Conservation (phyloP, 2,888 invertebrate genomes). For the Apodemia zela region DNA sequence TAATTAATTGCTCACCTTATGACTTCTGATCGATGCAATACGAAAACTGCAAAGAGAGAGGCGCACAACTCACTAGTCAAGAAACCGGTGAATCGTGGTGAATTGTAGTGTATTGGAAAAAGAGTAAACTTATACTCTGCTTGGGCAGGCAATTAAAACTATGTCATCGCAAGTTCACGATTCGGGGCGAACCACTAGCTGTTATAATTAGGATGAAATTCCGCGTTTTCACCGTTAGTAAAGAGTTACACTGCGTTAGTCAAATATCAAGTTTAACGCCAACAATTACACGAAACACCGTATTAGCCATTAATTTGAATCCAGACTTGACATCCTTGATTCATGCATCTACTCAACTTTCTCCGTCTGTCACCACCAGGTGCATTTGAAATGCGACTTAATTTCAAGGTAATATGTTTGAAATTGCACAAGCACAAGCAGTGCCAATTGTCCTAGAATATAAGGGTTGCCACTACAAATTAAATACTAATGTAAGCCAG, state of each 20-base stretch:
- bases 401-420: constrained; percentile 1
- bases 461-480: constrained; percentile 13
- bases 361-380: constrained; percentile 19
- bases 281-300: constrained; percentile 64
- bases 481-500: not conserved
- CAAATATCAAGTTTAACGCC: constrained; percentile 25
- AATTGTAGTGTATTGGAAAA: too few relatives aligned
- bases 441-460: constrained; percentile 64
- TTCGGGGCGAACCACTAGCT: too few relatives aligned
- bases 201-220: not conserved
- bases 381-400: constrained; percentile 2
- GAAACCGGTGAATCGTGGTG: too few relatives aligned
- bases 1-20: too few relatives aligned
- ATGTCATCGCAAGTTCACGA: too few relatives aligned
- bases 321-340: constrained; percentile 45
- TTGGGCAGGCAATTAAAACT: too few relatives aligned
- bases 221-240: not conserved
- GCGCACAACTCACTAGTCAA: too few relatives aligned
- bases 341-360: constrained; percentile 51
- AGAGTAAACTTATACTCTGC: too few relatives aligned
- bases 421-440: constrained; percentile 30
- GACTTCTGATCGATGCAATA: too few relatives aligned
- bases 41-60: too few relatives aligned
- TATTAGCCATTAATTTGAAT: constrained; percentile 56
- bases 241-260: not conserved